Percentiles rank a stretch among this genome's conserved stretches.
Conservation (phyloP, 2,797 vertebrate species). For the Pseudochaenichthys georgianus region DNA sequence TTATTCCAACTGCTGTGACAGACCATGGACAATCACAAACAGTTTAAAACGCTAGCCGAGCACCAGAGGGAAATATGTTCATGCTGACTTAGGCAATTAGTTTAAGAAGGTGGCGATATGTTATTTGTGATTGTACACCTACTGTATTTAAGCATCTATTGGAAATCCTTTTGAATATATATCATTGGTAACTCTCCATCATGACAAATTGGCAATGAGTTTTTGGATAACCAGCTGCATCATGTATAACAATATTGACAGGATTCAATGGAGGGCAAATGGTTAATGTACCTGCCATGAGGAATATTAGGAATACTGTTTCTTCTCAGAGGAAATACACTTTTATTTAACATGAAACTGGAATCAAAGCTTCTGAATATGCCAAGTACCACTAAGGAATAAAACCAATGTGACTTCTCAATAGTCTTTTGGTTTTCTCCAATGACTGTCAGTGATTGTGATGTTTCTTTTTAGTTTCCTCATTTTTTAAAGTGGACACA, state of each 20-base stretch:
- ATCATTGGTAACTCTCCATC: background rate
- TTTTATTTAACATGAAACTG: background rate
- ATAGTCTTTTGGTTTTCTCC: background rate
- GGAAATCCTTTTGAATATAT: background rate
- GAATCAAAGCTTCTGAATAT: background rate
- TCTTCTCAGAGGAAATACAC: slow-evolving; percentile 1
- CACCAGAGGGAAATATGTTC: too few relatives aligned
- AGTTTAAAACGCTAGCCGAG: too few relatives aligned
- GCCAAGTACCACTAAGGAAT: background rate
- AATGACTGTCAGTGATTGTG: background rate
- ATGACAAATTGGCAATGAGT: background rate
- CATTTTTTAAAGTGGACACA: background rate
- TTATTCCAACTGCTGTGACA: too few relatives aligned
- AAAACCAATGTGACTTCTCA: background rate
- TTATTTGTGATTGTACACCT: too few relatives aligned
- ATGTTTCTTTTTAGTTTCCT: background rate
- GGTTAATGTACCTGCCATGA: slow-evolving; percentile 34
- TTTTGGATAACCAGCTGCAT: background rate
- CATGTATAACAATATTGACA: background rate
- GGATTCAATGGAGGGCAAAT: background rate
- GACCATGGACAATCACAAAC: too few relatives aligned
- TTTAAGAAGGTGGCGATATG: too few relatives aligned
- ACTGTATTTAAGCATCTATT: rapidly evolving
- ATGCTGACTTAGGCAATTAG: too few relatives aligned
- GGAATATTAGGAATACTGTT: background rate